Conservation (phyloP, 2,888 invertebrate genomes). For the Dolichopus griseipennis region DNA sequence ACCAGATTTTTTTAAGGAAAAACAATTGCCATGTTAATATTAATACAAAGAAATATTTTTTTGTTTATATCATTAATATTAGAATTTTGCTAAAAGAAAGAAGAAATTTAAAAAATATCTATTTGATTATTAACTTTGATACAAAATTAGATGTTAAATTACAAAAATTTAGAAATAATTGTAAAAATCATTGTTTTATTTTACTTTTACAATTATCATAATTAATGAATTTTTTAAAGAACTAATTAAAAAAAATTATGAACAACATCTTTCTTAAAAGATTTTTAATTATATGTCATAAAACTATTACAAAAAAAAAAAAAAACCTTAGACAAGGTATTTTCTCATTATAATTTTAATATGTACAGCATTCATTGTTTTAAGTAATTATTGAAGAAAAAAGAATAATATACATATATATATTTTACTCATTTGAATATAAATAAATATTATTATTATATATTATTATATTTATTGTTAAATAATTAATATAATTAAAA, state of each 20-base stretch:
- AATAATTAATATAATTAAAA: too few species aligned
- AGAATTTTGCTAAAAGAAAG: too few species aligned
- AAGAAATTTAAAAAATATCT: not conserved
- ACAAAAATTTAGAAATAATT: not conserved
- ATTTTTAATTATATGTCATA: not conserved
- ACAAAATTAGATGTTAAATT: not conserved
- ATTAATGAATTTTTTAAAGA: too few species aligned
- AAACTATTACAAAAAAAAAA: not conserved
- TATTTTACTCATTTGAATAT: not conserved
- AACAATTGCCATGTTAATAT: conserved; percentile 2
- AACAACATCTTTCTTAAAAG: too few species aligned
- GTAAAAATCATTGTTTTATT: not conserved
- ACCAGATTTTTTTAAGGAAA: not conserved
- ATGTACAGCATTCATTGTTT: too few species aligned
- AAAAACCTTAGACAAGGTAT: not conserved
- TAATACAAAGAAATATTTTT: not conserved
- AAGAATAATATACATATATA: too few species aligned
- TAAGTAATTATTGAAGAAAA: too few species aligned
- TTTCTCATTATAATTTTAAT: too few species aligned
- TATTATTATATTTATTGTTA: not conserved
- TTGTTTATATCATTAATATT: not conserved
- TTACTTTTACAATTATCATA: too few species aligned
- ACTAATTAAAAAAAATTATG: too few species aligned
- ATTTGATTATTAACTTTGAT: not conserved
- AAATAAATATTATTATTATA: not conserved